phyloP scores from a whole-genome alignment of 2,113 vertebrate species.

The Pogona vitticeps region DNA sequence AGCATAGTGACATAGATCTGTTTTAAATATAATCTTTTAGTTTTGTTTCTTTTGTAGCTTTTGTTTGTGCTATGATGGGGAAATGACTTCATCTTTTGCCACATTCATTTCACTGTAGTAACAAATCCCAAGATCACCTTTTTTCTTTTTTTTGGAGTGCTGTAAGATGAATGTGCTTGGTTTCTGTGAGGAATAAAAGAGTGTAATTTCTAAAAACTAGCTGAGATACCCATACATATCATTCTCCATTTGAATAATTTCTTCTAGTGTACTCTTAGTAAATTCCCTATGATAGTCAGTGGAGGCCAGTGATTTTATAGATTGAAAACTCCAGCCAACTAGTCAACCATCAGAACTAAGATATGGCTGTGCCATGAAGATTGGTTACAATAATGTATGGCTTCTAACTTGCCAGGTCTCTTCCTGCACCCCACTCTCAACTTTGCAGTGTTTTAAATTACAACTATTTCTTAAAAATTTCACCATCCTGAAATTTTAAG shows the following conservation, averaged over 20 bases:
- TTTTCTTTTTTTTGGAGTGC: background rate
- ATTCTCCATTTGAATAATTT: background rate
- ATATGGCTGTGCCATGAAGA: background rate
- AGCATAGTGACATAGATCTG: background rate
- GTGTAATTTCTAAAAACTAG: background rate
- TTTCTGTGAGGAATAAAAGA: background rate
- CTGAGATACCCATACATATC: background rate
- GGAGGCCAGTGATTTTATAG: slow-evolving; percentile 2
- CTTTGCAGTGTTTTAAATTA: background rate
- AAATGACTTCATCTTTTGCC: background rate
- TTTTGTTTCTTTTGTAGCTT: background rate
- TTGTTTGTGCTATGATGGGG: background rate
- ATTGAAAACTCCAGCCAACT: background rate
- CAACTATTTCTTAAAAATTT: background rate
- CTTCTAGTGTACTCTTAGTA: background rate
- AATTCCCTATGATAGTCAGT: background rate
- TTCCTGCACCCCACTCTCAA: background rate
- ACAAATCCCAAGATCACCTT: background rate
- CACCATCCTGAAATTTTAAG: background rate
- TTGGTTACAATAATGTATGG: background rate
- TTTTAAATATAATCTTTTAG: background rate
- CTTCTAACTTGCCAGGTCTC: background rate
- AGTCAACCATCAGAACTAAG: background rate
- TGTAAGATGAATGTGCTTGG: slow-evolving; percentile 4
- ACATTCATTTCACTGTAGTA: background rate